Evolutionary conservation across 1,140 invertebrate species (phyloP), one percentile per base, ranked within the genome.

Genomic region (Drosophila pandora): DNA sequence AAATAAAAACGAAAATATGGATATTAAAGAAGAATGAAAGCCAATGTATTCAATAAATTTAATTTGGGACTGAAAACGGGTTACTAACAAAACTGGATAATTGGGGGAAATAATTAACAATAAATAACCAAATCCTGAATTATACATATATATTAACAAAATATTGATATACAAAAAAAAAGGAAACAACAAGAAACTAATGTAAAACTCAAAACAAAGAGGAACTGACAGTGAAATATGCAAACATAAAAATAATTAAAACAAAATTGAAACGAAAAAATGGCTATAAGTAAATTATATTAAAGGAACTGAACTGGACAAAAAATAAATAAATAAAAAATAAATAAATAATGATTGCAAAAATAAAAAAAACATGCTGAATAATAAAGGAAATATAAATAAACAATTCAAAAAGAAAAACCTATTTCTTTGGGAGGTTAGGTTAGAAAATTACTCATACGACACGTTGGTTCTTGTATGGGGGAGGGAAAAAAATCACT

Each of bases 1-100:
- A 70, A 52, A 47, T 21, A 17, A 39, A 69, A 34, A 68, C 61
- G 37, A 52, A 52, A 57, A 43, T 30, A 61, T 62, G 59, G 34
- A 43, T 53, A 62, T 54, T 32, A 34, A 65, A 47, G 7, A 28
- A 6, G 7, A 10, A 23, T 53, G 34, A 56, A 28, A 28, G 12
- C 28, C 41, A 21, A 43, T 43, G n/a, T 43, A 43, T 43, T 13
- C 17, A 17, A 17, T 13, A 43, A 43, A 43, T 57, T 41, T 30
- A 12, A 45, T 47, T 41, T 47, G 43, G 43, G 41, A 43, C 41
- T 43, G 41, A 43, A 22, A 22, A 6, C 22, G 41, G 41, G 41
- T 2, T 7, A 8, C 25, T 28, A 7, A 47, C 4, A 8, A 17
- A 17, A 17, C 17, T 17, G 17, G 0, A 17, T 17, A 17, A 17